These are phyloP conservation scores for Thamnophis sirtalis DNA, from an alignment of 2,113 vertebrate genomes.

Conservation along the genomic window DNA sequence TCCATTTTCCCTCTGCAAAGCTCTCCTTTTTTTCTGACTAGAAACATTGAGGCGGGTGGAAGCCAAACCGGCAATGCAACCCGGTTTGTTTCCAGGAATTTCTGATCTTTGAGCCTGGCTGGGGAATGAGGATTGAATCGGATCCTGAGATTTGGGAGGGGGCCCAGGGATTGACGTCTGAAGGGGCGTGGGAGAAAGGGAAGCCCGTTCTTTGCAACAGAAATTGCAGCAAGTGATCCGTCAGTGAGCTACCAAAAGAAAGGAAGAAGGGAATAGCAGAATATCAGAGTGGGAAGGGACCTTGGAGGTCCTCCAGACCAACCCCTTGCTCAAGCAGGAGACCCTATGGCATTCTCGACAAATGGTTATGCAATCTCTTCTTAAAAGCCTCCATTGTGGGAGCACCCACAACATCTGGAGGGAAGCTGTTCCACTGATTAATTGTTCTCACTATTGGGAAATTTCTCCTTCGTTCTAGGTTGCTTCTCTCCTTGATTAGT, in stretches of 20 bases:
- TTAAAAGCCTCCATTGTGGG: no score
- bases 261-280: no score
- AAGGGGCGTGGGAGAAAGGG: not conserved
- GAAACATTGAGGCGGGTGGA: not conserved
- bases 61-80: not conserved
- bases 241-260: not conserved
- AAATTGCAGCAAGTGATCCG: not conserved
- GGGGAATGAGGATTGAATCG: not conserved
- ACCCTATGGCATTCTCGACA: no score
- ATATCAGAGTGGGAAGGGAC: no score
- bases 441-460: no score
- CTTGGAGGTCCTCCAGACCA: no score
- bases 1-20: conserved; percentile 10
- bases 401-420: no score
- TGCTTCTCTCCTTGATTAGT: no score
- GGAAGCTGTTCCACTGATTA: no score
- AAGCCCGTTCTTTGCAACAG: not conserved
- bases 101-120: not conserved
- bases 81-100: not conserved
- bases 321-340: no score
- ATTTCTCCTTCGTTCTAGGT: no score
- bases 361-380: no score
- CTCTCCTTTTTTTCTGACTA: not conserved
- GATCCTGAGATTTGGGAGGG: not conserved
- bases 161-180: not conserved